A percentile compares a stretch with the other conserved stretches of the same genome.
Evolutionary conservation across 2,113 vertebrate species (phyloP).

Genomic region (Esox niger): DNA sequence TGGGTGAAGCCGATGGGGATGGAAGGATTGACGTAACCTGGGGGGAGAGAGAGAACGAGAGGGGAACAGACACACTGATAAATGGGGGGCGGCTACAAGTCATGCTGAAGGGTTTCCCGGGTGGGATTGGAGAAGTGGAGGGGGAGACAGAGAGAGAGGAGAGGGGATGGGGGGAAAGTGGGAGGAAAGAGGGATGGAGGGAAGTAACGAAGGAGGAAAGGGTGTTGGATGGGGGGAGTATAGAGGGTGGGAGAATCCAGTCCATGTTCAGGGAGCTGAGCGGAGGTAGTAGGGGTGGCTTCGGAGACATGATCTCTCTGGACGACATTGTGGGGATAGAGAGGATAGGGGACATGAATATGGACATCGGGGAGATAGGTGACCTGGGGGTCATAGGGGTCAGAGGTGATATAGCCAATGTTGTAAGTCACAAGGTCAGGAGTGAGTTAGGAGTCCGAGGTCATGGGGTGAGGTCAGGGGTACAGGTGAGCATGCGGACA

Average conservation of each 20-base stretch:
- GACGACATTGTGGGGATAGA: constrained; percentile 62
- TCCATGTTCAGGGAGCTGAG: constrained; percentile 65
- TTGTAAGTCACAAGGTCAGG: constrained; percentile 57
- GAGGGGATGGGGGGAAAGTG: constrained; percentile 49
- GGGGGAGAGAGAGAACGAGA: constrained; percentile 52
- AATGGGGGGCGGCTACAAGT: constrained; percentile 56
- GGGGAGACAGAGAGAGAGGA: constrained; percentile 56
- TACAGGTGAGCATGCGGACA: constrained; percentile 96
- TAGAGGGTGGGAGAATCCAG: constrained; percentile 58
- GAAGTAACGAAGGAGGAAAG: constrained; percentile 57
- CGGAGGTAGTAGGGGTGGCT: constrained; percentile 76
- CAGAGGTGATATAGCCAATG: constrained; percentile 34
- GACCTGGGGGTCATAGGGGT: constrained; percentile 42
- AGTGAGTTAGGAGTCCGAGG: constrained; percentile 66
- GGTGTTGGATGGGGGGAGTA: constrained; percentile 49
- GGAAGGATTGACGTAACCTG: constrained; percentile 54
- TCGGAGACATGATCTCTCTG: constrained; percentile 90
- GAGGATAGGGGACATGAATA: constrained; percentile 50
- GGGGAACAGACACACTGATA: constrained; percentile 47
- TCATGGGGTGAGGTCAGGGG: constrained; percentile 83
- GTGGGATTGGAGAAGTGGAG: constrained; percentile 54
- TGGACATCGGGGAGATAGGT: constrained; percentile 56
- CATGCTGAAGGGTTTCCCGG: constrained; percentile 65
- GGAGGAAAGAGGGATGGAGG: constrained; percentile 21
- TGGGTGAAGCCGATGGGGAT: constrained; percentile 54